Base-by-base conservation (phyloP, 2,888 invertebrate species). In the Papilio demoleus region DNA sequence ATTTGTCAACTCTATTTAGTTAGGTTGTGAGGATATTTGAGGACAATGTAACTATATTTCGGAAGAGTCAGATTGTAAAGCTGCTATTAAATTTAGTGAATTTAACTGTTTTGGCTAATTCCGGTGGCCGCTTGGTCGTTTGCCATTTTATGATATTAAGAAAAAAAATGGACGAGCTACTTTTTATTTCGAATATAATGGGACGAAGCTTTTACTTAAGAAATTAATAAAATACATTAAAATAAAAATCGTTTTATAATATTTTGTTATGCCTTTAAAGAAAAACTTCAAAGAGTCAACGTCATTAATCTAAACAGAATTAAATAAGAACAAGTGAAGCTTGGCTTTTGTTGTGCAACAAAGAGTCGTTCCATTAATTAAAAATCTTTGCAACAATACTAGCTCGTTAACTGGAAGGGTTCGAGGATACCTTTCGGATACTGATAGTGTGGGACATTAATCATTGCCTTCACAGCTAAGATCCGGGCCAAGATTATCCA, bases 1-100 rank as follows among this genome's bases (percentile, higher is more conserved):
- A 85, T 85, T 84, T 85, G 84, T 86, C 86, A 84, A 85, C 80
- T 80, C 77, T 82, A 70, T 74, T 83, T 79, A 78, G 83, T 81
- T 81, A 80, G 82, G 77, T 74, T 75, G 73, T 53, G 27, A 64
- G 59, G 68, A 67, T 65, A 62, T 27, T 62, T 66, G 56, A 56
- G 34, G 22, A 17, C 27, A 27, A 24, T 42, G 4, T 24, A 27
- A 45, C n/a, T 40, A 42, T 24, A 59, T 12, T 64, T 70, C 70
- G 53, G 61, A 56, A 70, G 68, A 69, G 67, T 70, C 67, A 62
- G 56, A 38, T 68, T 38, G 65, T 2, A 66, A 67, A 40, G 61
- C 65, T 31, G 58, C 17, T 27, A 27, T 27, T 14, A 14, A 53
- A 53, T 6, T 11, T 1, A 14, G 24, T 14, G 14, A 24, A 50